A percentile compares a stretch with the other conserved stretches of the same genome.
Evolutionary conservation across 2,797 vertebrate species (phyloP).

Genomic region (Cheirogaleus major): DNA sequence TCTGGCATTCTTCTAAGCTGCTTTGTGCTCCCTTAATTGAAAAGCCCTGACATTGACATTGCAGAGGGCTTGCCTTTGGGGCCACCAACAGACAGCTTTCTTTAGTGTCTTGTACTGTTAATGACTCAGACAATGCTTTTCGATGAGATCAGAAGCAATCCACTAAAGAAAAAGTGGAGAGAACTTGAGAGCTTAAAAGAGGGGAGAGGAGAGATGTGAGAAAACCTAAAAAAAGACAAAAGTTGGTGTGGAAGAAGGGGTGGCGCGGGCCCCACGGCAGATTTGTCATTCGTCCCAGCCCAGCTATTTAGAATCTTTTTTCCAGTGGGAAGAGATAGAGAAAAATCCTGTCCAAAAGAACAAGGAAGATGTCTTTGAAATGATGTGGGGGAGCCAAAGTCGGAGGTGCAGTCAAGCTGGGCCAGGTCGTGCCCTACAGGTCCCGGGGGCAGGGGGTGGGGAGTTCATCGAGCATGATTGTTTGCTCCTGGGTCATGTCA

Average conservation of each 20-base stretch:
- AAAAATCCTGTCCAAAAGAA: conserved; percentile 44
- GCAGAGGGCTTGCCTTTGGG: conserved; percentile 51
- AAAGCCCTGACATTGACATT: background rate
- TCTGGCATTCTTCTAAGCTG: background rate
- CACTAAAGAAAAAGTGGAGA: conserved; percentile 14
- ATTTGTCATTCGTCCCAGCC: background rate
- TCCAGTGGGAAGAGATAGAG: conserved; percentile 29
- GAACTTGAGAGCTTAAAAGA: conserved; percentile 20
- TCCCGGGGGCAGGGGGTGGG: background rate
- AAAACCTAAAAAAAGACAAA: conserved; percentile 60
- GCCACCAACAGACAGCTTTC: conserved; percentile 46
- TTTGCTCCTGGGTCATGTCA: background rate
- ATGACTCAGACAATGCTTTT: conserved; percentile 57
- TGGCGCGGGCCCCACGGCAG: background rate
- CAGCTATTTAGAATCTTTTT: background rate
- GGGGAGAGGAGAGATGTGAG: conserved; percentile 17
- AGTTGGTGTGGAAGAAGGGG: conserved; percentile 51
- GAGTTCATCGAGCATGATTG: conserved; percentile 50
- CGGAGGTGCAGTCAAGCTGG: background rate
- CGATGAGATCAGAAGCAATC: conserved; percentile 19
- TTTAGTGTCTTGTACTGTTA: conserved; percentile 37
- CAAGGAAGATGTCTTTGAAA: conserved; percentile 53
- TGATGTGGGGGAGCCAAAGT: conserved; percentile 13
- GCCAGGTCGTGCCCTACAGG: background rate
- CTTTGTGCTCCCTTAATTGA: background rate